Percentiles rank a stretch among this genome's conserved stretches.
These are phyloP conservation scores for Alloplasta piceator DNA, from an alignment of 2,888 invertebrate genomes.

Conservation along the genomic window DNA sequence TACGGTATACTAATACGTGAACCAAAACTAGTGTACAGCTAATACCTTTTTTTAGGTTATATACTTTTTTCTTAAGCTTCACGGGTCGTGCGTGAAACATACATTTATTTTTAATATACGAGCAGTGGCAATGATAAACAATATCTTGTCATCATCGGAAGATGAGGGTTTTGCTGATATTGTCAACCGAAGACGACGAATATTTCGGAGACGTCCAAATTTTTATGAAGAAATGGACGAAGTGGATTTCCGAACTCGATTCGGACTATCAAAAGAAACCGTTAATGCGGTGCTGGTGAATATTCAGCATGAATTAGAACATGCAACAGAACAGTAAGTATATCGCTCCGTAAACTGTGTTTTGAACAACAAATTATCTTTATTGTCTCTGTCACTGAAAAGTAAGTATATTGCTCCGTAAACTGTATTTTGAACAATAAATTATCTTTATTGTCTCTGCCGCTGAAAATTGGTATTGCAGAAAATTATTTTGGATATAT, in stretches of 20 bases:
- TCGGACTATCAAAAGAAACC: slow-evolving; percentile 1
- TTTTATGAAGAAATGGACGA: slow-evolving; percentile 7
- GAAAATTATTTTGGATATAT: too few relatives aligned
- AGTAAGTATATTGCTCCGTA: background rate
- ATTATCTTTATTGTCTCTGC: slow-evolving; percentile 1
- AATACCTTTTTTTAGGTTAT: background rate
- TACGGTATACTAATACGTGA: too few relatives aligned
- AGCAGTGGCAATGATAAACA: background rate
- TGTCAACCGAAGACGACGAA: background rate
- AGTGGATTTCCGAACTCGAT: slow-evolving; percentile 1
- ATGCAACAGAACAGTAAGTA: slow-evolving; percentile 5
- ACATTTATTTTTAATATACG: slow-evolving; percentile 1
- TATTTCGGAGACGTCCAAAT: background rate
- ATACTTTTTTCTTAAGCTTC: background rate
- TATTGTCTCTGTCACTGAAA: background rate
- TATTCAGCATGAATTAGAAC: slow-evolving; percentile 5
- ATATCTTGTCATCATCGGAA: slow-evolving; percentile 9
- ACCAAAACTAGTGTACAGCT: too few relatives aligned
- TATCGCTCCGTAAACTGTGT: background rate
- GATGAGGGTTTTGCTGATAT: background rate
- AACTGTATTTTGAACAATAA: slow-evolving; percentile 3
- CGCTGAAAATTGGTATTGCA: background rate
- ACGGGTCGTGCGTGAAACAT: slow-evolving; percentile 2
- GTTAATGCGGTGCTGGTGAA: slow-evolving; percentile 9
- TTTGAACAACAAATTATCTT: background rate